phyloP scores from a whole-genome alignment of 2,888 invertebrate species.

The Ochropleura leucogaster region DNA sequence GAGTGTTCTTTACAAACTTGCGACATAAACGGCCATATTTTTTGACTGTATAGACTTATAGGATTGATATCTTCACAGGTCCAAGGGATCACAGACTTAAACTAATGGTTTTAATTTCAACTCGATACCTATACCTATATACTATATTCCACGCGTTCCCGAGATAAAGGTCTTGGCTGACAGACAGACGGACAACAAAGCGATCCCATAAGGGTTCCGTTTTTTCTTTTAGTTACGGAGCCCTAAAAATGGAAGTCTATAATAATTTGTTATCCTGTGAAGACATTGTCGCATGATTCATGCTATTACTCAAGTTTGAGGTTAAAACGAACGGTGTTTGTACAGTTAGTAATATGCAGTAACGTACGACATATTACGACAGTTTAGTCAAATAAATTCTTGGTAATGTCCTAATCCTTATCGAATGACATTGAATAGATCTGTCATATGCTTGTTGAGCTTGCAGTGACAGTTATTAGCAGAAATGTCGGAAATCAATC shows the following conservation, averaged over 20 bases:
- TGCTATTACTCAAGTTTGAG: constrained; percentile 74
- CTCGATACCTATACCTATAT: no score
- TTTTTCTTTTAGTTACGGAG: no score
- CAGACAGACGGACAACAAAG: no score
- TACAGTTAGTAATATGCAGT: constrained; percentile 66
- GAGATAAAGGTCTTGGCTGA: no score
- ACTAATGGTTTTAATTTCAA: no score
- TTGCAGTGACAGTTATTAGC: neutral
- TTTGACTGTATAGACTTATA: no score
- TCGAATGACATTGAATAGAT: constrained; percentile 34
- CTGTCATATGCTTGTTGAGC: constrained; percentile 31
- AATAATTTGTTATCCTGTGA: constrained; percentile 52
- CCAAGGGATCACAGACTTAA: no score
- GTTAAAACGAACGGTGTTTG: constrained; percentile 62
- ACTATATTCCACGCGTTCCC: no score
- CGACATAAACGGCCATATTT: no score
- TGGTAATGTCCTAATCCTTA: constrained; percentile 45
- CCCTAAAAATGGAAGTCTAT: constrained; percentile 68
- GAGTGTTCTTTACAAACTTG: no score
- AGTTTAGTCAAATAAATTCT: constrained; percentile 45
- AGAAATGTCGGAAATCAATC: constrained; percentile 3
- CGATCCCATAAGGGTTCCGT: no score
- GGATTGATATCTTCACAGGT: no score
- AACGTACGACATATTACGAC: constrained; percentile 48
- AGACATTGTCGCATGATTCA: constrained; percentile 68